Base-by-base conservation (phyloP, 1,140 invertebrate species). In the Lasaia peninsularis region DNA sequence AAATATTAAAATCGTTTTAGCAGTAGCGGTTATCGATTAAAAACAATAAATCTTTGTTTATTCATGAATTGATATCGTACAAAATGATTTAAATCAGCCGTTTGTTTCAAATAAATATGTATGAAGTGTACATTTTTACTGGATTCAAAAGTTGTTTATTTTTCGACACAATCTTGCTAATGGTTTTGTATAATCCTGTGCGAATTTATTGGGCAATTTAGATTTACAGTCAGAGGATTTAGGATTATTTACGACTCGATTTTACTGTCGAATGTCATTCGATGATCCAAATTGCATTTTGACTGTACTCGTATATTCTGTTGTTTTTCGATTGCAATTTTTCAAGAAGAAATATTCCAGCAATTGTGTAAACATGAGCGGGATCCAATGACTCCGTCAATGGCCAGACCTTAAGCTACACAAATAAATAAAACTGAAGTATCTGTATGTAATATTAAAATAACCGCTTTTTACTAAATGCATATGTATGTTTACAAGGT, bases 171-270 rank as follows among this genome's bases (percentile, higher is more conserved):
- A 18, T 18, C 37, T 18, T 18, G 14, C 16, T 40, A 9, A 40
- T 40, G 16, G 37, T 40, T 40, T 40, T 40, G 16, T 40, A 12
- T 40, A 18, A 40, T 40, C 37, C 16, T 3, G 2, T 20, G 40
- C 40, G 40, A 44, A 44, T 44, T 44, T 44, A 44, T 44, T 44
- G 16, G 8, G 40, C 40, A 44, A 44, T 44, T 44, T 44, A 44
- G 40, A 44, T 44, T 44, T 44, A 44, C 40, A 44, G 40, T 16
- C 40, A 44, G 9, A 44, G 40, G 16, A 44, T 44, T 44, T 44
- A 44, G 40, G 18, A 44, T 44, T 18, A 44, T 44, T 44, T 44
- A 44, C 40, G 40, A 44, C 40, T 12, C n/a, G 7, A 44, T 44
- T 44, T 44, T 44, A 44, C 11, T 44, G 40, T 40, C 40, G 18